These are phyloP conservation scores for Sycophila texana DNA, from an alignment of 2,888 invertebrate genomes.

Conservation along the genomic window DNA sequence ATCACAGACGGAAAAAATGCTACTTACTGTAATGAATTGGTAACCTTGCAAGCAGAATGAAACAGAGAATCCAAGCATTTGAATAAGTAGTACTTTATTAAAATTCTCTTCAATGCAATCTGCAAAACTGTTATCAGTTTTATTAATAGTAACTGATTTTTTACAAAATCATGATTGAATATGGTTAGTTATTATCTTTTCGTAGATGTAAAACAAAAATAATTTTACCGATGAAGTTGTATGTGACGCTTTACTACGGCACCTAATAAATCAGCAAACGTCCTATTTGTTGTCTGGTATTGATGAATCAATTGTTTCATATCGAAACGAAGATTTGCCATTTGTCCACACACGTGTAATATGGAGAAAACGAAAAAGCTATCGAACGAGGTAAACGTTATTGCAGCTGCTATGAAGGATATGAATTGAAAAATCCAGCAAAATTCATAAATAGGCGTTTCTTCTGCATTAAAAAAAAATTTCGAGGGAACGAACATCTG, in stretches of 20 bases:
- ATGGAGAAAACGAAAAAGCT: neutral
- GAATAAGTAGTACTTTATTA: conserved; percentile 59
- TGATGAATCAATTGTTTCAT: neutral
- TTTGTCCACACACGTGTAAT: neutral
- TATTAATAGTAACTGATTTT: neutral
- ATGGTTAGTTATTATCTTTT: too few relatives aligned
- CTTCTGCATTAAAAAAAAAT: neutral
- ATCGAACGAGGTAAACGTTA: neutral
- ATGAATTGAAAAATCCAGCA: neutral
- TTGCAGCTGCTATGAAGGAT: neutral
- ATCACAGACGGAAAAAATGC: too few relatives aligned
- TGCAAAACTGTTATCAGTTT: conserved; percentile 47
- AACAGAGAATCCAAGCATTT: conserved; percentile 56
- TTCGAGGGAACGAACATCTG: neutral
- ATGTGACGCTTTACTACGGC: too few relatives aligned
- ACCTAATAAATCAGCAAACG: too few relatives aligned
- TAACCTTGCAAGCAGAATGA: conserved; percentile 62
- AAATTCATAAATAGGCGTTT: neutral
- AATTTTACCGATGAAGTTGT: too few relatives aligned
- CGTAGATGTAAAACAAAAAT: too few relatives aligned
- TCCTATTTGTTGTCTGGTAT: neutral
- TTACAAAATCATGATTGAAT: too few relatives aligned
- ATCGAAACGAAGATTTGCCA: neutral
- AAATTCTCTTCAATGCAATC: conserved; percentile 59
- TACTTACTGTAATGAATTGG: conserved; percentile 56